Base-by-base conservation (phyloP, 2,797 vertebrate species). In the Hirundo rustica region DNA sequence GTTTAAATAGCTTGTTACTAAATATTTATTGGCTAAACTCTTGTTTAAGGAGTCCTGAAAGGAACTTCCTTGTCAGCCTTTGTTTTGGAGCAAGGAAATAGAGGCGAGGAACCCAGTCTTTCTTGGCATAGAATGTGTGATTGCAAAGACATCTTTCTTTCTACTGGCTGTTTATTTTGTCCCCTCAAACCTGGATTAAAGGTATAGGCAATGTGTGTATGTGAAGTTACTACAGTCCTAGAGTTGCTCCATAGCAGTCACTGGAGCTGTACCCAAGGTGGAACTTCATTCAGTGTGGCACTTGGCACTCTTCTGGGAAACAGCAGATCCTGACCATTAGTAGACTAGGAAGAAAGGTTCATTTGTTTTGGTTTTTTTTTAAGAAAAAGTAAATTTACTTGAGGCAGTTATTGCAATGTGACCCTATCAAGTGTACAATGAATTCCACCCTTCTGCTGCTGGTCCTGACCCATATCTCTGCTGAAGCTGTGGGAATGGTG, bases 1-100 rank as follows among this genome's bases (percentile, higher is more conserved):
- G 50, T 93, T 96, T 66, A 93, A 95, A 79, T 89, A 88, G 38
- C 48, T 81, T 73, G 38, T 79, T 92, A 88, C n/a, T 89, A 85
- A 89, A 61, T 66, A 47, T 55, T 90, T 88, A 26, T 91, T 82
- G 65, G 53, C 85, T 83, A 76, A 92, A 82, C 45, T 92, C 42
- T 91, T 5, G 2, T 73, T 83, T 82, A 85, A 91, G 72, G 60
- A 90, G 67, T 85, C 55, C 76, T 70, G 71, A 86, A 91, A 75
- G 62, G 95, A 93, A 71, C 21, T 61, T 91, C 73, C 45, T 58
- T 68, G 64, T 70, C 73, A 94, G 67, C 71, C 87, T 95, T 94
- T 86, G 71, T 51, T 91, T 92, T 70, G 80, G 79, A 95, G 48
- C 61, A 92, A 61, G 47, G 36, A 58, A 75, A 58, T 25, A 71